Evolutionary conservation across 2,888 invertebrate genomes (phyloP).

Genomic region (Dastarcus helophoroides): DNA sequence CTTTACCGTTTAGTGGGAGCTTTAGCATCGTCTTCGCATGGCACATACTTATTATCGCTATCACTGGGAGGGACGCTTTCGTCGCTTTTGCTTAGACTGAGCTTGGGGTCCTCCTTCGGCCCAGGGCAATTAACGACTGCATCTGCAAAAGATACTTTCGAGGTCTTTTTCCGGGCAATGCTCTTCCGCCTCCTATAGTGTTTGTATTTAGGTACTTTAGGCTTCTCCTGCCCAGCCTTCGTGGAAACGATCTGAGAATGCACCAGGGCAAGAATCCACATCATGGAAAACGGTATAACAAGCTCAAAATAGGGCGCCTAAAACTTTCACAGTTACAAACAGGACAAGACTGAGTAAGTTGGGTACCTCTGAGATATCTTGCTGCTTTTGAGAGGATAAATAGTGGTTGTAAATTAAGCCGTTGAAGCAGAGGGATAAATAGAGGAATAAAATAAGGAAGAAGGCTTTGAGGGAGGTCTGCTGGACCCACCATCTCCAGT

Average conservation of each 20-base stretch:
- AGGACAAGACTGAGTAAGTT: no score
- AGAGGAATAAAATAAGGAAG: slow-evolving; percentile 62
- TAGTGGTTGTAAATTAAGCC: slow-evolving; percentile 39
- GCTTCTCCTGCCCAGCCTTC: slow-evolving; percentile 30
- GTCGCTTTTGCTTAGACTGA: neutral
- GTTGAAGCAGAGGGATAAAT: slow-evolving; percentile 61
- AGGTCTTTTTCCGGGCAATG: slow-evolving; percentile 19
- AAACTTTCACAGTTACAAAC: no score
- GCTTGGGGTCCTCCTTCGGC: slow-evolving; percentile 3
- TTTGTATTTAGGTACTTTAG: slow-evolving; percentile 15
- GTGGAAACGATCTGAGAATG: slow-evolving; percentile 73
- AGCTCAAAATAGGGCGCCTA: slow-evolving; percentile 58
- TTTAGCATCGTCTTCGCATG: no score
- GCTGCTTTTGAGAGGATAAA: slow-evolving; percentile 4
- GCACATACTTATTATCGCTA: no score
- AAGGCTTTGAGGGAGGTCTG: slow-evolving; percentile 75
- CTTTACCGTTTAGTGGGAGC: no score
- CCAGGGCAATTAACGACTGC: neutral
- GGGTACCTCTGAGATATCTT: slow-evolving; percentile 8
- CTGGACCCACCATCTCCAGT: slow-evolving; percentile 81
- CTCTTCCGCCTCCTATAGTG: slow-evolving; percentile 14
- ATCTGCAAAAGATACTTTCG: slow-evolving; percentile 16
- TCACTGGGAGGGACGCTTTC: no score
- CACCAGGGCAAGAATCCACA: slow-evolving; percentile 61
- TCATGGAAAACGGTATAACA: slow-evolving; percentile 58